These are phyloP conservation scores for Bolinopsis microptera DNA, from an alignment of 37 sponge, comb jelly and placozoan genomes.

Conservation along the genomic window DNA sequence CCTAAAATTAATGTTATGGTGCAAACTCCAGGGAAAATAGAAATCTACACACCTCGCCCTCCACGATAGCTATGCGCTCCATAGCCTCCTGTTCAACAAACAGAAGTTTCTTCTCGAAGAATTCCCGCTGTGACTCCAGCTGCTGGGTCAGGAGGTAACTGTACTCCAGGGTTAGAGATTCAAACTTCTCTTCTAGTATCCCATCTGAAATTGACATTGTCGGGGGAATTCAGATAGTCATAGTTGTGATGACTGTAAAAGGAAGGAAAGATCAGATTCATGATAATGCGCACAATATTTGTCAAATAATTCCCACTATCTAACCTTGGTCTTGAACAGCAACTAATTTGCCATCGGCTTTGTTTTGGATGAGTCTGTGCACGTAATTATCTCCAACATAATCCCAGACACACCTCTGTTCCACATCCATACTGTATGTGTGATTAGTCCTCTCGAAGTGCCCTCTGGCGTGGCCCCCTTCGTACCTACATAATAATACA, in stretches of 20 bases:
- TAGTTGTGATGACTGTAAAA: background rate
- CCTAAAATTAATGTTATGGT: too few relatives aligned
- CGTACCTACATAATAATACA: slow-evolving; percentile 1
- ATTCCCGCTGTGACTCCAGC: slow-evolving; percentile 91
- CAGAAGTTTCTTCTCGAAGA: slow-evolving; percentile 90
- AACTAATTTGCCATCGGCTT: slow-evolving; percentile 93
- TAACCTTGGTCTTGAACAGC: slow-evolving; percentile 72
- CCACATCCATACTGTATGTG: slow-evolving; percentile 92
- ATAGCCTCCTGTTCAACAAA: slow-evolving; percentile 76
- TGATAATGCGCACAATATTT: too few relatives aligned
- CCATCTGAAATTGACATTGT: background rate
- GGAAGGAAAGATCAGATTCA: background rate
- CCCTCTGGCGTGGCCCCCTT: slow-evolving; percentile 57
- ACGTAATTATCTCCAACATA: slow-evolving; percentile 94
- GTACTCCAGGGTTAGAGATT: slow-evolving; percentile 73
- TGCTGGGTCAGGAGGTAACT: slow-evolving; percentile 90
- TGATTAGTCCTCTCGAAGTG: slow-evolving; percentile 88
- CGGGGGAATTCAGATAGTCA: background rate
- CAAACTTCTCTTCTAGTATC: slow-evolving; percentile 41
- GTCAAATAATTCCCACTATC: too few relatives aligned
- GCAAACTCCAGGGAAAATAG: too few relatives aligned
- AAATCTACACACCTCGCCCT: slow-evolving; percentile 67
- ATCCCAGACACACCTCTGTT: slow-evolving; percentile 91
- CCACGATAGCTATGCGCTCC: slow-evolving; percentile 69
- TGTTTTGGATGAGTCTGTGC: slow-evolving; percentile 94